phyloP scores from a whole-genome alignment of 92 coral and sea anemone species.

The Siderastrea siderea region DNA sequence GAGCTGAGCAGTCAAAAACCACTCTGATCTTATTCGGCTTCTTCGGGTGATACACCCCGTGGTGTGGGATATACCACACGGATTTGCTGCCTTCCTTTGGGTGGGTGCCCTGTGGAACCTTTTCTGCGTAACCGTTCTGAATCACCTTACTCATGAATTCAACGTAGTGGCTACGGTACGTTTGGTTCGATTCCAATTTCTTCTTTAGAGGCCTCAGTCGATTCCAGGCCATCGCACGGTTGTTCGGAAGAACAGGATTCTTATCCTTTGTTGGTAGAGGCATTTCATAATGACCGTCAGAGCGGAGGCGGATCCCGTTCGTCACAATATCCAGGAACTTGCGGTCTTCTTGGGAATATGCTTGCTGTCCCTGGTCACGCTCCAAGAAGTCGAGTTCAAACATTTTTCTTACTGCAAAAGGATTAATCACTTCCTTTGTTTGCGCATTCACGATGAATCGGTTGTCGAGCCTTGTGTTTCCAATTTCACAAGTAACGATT shows the following conservation, averaged over 20 bases:
- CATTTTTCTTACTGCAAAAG: slow-evolving; percentile 23
- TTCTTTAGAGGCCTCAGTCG: slow-evolving; percentile 46
- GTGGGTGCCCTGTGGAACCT: slow-evolving; percentile 19
- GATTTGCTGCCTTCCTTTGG: not conserved
- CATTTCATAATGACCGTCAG: slow-evolving; percentile 61
- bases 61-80: slow-evolving; percentile 24
- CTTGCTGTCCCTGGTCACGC: not conserved
- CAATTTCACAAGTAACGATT: slow-evolving; percentile 17
- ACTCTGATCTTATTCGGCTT: slow-evolving; percentile 5
- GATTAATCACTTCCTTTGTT: slow-evolving; percentile 50
- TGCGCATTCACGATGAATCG: not conserved
- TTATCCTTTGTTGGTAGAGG: slow-evolving; percentile 48
- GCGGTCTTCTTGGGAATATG: slow-evolving; percentile 54
- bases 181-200: not conserved
- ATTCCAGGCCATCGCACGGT: slow-evolving; percentile 46
- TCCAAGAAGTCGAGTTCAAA: slow-evolving; percentile 50
- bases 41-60: slow-evolving; percentile 14
- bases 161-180: slow-evolving; percentile 45
- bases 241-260: slow-evolving; percentile 42
- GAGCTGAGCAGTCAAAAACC: not conserved
- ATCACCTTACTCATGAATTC: slow-evolving; percentile 52
- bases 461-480: not conserved
- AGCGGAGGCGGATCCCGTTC: slow-evolving; percentile 27
- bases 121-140: slow-evolving; percentile 54
- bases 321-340: slow-evolving; percentile 48